phyloP scores from a whole-genome alignment of 2,797 vertebrate genomes.

The Ptychobarbus kaznakovi region DNA sequence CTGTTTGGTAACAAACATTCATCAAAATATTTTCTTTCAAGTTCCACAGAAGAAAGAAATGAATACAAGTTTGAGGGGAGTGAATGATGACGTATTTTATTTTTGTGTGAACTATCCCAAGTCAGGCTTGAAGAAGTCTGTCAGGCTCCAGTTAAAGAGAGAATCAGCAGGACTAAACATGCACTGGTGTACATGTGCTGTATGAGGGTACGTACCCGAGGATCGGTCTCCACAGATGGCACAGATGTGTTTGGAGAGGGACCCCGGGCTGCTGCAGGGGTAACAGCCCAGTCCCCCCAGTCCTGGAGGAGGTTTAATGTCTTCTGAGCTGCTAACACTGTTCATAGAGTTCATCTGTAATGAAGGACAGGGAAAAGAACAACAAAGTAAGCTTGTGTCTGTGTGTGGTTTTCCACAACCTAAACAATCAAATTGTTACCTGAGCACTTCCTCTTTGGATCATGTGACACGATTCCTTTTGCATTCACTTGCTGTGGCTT shows the following conservation, averaged over 20 bases:
- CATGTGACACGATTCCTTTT: slow-evolving; percentile 6
- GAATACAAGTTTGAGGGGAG: not conserved
- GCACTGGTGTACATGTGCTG: not conserved
- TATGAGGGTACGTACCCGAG: slow-evolving; percentile 82
- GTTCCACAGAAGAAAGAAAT: not conserved
- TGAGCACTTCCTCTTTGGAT: slow-evolving; percentile 19
- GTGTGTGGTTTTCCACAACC: not conserved
- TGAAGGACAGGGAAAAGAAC: not conserved
- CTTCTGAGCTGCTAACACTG: slow-evolving; percentile 87
- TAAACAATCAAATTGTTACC: slow-evolving; percentile 3
- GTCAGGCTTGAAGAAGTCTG: not conserved
- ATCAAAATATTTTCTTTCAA: not conserved
- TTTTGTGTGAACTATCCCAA: not conserved
- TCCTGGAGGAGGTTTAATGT: slow-evolving; percentile 89
- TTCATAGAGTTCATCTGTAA: slow-evolving; percentile 86
- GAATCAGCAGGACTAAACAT: not conserved
- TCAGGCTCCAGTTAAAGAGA: not conserved
- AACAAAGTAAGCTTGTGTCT: not conserved
- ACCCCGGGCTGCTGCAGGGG: slow-evolving; percentile 87
- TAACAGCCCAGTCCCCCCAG: slow-evolving; percentile 86
- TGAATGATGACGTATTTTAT: not conserved
- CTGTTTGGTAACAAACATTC: not conserved
- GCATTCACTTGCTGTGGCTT: not conserved
- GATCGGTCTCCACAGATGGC: slow-evolving; percentile 97
- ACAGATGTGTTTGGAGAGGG: slow-evolving; percentile 94